Evolutionary conservation across 2,888 invertebrate species (phyloP).

Genomic region (Drosophila glabriapex): DNA sequence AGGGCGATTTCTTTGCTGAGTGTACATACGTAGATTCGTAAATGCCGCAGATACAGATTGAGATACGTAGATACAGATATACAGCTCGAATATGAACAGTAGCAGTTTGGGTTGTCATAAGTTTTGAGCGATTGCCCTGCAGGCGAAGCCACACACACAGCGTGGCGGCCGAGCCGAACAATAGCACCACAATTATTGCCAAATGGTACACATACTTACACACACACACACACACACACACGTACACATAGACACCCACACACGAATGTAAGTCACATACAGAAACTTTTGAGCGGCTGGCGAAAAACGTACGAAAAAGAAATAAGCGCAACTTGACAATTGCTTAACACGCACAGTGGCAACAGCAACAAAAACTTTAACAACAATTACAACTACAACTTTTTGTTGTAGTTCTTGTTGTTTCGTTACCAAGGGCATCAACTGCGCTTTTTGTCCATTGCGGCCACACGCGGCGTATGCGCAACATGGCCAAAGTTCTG

Average conservation of each 20-base stretch:
- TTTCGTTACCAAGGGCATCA: conserved; percentile 44
- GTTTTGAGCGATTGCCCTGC: conserved; percentile 82
- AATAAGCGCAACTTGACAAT: conserved; percentile 62
- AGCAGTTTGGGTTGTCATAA: conserved; percentile 82
- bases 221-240: conserved; percentile 43
- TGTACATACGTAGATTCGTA: conserved; percentile 5
- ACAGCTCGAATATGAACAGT: conserved; percentile 67
- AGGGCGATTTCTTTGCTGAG: background rate
- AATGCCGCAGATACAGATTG: conserved; percentile 17
- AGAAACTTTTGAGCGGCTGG: conserved; percentile 29
- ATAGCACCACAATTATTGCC: conserved; percentile 78
- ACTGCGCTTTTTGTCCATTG: conserved; percentile 61
- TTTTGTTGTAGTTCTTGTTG: conserved; percentile 13
- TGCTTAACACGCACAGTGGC: conserved; percentile 53
- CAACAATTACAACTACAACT: conserved; percentile 26
- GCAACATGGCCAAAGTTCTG: conserved; percentile 65
- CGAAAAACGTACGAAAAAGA: conserved; percentile 49
- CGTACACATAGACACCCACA: conserved; percentile 49
- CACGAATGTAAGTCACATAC: conserved; percentile 45
- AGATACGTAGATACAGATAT: conserved; percentile 30
- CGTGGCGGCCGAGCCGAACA: conserved; percentile 65
- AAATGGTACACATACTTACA: conserved; percentile 59
- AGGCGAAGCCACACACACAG: conserved; percentile 79
- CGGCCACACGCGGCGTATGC: conserved; percentile 77
- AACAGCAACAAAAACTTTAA: conserved; percentile 41